Base-by-base conservation (phyloP, 2,888 invertebrate species). In the Trissoscelio sp. region DNA sequence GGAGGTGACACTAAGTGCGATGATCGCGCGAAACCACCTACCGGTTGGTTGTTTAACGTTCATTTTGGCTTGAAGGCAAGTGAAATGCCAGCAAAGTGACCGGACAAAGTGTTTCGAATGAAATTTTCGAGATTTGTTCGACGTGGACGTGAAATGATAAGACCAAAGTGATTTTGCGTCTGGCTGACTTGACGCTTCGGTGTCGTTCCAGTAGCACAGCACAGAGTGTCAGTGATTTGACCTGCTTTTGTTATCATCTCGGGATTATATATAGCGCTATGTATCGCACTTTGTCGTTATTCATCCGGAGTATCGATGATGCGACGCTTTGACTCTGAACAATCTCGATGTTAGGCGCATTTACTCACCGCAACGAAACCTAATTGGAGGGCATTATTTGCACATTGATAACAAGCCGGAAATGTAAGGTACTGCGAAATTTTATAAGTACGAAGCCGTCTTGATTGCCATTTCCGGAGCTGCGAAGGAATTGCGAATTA, bases 1-100 rank as follows among this genome's bases (percentile, higher is more conserved):
- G 55, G 69, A 55, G 42, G 44, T 34, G 44, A 55, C 44, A 34
- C 55, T 55, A 69, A 55, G 69, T 69, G 53, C 69, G 55, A 57
- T 44, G 39, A 28, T 31, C 31, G 34, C 42, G 69, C 22, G 44
- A 24, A 31, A 55, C 55, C 22, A 22, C 22, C n/a, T n/a, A n/a
- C n/a, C 11, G 46, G 16, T 22, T 11, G 11, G n/a, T n/a, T n/a
- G 46, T 22, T 22, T n/a, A 9, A 34, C 34, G 34, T 34, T 34
- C 1, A 34, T 11, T 11, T 5, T 7, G 34, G 7, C 4, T 11
- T 34, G 11, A 34, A 11, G 5, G 34, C 3, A 2, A 5, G 9
- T 18, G 18, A 44, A 16, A 44, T 44, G n/a, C 2, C 18, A 44
- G 11, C 44, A 44, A 44, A 44, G 16, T 44, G 44, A 18, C 44